Percentiles rank a stretch among this genome's conserved stretches.
phyloP scores from a whole-genome alignment of 2,888 invertebrate genomes.

The Acanthoscelides obtectus region DNA sequence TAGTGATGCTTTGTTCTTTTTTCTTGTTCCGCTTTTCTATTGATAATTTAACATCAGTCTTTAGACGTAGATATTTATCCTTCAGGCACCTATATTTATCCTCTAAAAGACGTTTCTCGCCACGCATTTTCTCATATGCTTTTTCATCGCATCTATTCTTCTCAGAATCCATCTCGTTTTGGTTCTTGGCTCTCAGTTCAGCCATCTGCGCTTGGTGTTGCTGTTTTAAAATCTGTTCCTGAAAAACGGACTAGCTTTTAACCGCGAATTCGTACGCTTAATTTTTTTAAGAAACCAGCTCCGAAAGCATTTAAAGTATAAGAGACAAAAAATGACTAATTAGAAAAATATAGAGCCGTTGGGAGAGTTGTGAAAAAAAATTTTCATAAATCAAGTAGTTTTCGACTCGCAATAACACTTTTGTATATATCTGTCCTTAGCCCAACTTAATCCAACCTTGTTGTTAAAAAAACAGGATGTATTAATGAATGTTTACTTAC shows the following conservation, averaged over 20 bases:
- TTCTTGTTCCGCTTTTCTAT: slow-evolving; percentile 68
- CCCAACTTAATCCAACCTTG: no score
- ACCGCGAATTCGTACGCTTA: no score
- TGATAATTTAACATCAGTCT: slow-evolving; percentile 73
- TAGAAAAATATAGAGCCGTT: no score
- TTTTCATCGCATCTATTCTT: slow-evolving; percentile 37
- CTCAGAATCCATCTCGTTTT: slow-evolving; percentile 48
- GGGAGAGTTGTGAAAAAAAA: no score
- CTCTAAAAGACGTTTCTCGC: slow-evolving; percentile 65
- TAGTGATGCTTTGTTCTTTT: slow-evolving; percentile 53
- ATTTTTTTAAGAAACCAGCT: no score
- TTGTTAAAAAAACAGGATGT: slow-evolving; percentile 2
- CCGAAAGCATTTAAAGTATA: slow-evolving; percentile 6
- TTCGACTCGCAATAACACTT: no score
- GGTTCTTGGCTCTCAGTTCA: slow-evolving; percentile 58
- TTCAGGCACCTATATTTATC: slow-evolving; percentile 78
- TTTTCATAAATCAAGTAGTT: no score
- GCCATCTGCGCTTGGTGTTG: slow-evolving; percentile 64
- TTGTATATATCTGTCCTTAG: no score
- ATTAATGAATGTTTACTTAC: slow-evolving; percentile 39
- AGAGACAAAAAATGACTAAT: background rate
- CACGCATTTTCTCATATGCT: slow-evolving; percentile 60
- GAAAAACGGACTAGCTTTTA: no score
- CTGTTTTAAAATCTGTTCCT: slow-evolving; percentile 64
- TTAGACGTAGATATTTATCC: slow-evolving; percentile 75